Evolutionary conservation across 1,140 invertebrate genomes (phyloP), one percentile per base, ranked within the genome.

Genomic region (Drosophila suzukii): DNA sequence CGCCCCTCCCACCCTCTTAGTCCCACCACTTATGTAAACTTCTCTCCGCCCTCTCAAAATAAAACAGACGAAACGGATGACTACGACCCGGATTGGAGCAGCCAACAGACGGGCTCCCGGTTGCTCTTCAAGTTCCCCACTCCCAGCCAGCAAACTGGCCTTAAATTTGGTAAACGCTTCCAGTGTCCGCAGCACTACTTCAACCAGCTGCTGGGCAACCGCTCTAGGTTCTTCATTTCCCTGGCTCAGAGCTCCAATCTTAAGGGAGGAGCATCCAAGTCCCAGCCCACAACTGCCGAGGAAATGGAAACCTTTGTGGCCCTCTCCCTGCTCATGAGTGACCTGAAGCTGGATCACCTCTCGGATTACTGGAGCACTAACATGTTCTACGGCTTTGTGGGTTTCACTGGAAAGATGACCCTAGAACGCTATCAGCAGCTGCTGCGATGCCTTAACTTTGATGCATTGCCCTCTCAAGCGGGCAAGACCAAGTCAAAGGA

Each of bases 271-370:
- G 10, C 46, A 30, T 4, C 13, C 24, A 34, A 34, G 10, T n/a
- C 8, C 15, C n/a, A 15, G 4, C 4, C 34, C 6, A 62, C 78
- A 8, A 79, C 7, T 2, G 34, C 51, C 7, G 86, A 90, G 13
- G 86, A 90, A 63, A 15, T 90, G 78, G 86, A 90, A 53, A 72
- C 53, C 47, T 90, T 90, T 59, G 49, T 90, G 8, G 85, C 49
- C 0, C 62, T 90, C 0, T 74, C 75, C 4, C 50, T 90, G 12
- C 67, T 86, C 1, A 51, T 86, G 54, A 65, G 86, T 24, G 77
- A 90, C 8, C 32, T 90, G 3, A 90, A 76, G 32, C 32, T 90
- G 17, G 20, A 32, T 0, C 44, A 70, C 0, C 20, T 90, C 2
- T 20, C 38, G 1, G 82, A 90, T 17, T 90, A 90, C 58, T 90